phyloP scores from a whole-genome alignment of 1,140 invertebrate species.

The Rhynchophorus ferrugineus region DNA sequence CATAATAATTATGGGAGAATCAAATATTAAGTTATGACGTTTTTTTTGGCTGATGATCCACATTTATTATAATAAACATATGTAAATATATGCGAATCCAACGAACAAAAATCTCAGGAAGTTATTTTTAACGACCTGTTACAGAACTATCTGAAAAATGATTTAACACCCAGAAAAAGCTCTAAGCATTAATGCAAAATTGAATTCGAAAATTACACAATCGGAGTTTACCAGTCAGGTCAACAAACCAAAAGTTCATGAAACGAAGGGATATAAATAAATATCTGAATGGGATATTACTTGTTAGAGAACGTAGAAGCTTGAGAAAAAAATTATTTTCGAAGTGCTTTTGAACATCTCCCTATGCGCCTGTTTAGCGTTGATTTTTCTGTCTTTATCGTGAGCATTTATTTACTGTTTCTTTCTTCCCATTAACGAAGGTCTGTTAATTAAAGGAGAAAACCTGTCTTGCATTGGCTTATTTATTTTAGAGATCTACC shows the following conservation, averaged over 20 bases:
- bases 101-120: neutral
- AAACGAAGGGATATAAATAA: no score
- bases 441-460: conserved; percentile 29
- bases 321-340: neutral
- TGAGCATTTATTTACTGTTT: conserved; percentile 22
- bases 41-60: no score
- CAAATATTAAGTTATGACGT: no score
- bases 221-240: no score
- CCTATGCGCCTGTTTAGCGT: conserved; percentile 19
- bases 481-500: conserved; percentile 27
- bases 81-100: neutral
- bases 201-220: neutral
- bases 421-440: conserved; percentile 28
- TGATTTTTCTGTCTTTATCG: conserved; percentile 17
- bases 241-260: no score
- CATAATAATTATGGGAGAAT: no score
- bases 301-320: no score
- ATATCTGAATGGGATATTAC: no score
- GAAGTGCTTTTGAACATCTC: conserved; percentile 2
- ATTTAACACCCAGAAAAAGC: no score
- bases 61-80: neutral
- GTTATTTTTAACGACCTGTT: neutral
- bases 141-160: neutral
- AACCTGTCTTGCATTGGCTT: conserved; percentile 26
- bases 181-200: no score